Conservation (phyloP, 2,888 invertebrate species). For the Thereva unica region DNA sequence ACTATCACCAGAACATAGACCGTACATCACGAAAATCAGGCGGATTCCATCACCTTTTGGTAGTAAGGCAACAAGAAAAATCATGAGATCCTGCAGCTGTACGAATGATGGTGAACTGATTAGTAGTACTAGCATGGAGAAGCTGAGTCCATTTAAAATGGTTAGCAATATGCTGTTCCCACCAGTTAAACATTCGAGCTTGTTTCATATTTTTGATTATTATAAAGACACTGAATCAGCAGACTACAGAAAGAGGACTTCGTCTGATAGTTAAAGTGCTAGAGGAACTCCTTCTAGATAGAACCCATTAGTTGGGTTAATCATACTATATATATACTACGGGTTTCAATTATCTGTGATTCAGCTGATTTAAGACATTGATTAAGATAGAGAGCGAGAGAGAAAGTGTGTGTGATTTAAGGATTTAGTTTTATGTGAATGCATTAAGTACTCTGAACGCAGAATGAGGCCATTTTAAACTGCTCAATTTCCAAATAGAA, state of each 20-base stretch:
- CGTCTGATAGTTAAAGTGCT: slow-evolving; percentile 14
- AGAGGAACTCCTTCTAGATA: background rate
- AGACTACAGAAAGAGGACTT: background rate
- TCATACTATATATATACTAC: background rate
- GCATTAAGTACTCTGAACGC: slow-evolving; percentile 1
- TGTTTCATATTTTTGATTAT: slow-evolving; percentile 48
- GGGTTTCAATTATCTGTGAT: slow-evolving; percentile 22
- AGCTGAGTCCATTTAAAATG: slow-evolving; percentile 58
- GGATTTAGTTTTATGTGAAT: background rate
- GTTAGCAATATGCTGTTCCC: slow-evolving; percentile 58
- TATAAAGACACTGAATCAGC: slow-evolving; percentile 9
- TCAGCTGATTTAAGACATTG: background rate
- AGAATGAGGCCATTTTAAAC: slow-evolving; percentile 10
- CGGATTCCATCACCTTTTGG: slow-evolving; percentile 32
- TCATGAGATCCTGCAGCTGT: slow-evolving; percentile 44
- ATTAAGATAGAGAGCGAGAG: background rate
- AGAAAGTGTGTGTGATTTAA: background rate
- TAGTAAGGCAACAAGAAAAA: slow-evolving; percentile 37
- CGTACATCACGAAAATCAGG: slow-evolving; percentile 34
- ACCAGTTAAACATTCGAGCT: slow-evolving; percentile 55
- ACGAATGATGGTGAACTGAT: slow-evolving; percentile 42
- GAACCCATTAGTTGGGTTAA: background rate
- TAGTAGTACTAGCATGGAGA: slow-evolving; percentile 49
- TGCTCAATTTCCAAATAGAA: slow-evolving; percentile 25
- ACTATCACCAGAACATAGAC: slow-evolving; percentile 37